Base-by-base conservation (phyloP, 2,797 vertebrate genomes). In the Sebastes nivosus region DNA sequence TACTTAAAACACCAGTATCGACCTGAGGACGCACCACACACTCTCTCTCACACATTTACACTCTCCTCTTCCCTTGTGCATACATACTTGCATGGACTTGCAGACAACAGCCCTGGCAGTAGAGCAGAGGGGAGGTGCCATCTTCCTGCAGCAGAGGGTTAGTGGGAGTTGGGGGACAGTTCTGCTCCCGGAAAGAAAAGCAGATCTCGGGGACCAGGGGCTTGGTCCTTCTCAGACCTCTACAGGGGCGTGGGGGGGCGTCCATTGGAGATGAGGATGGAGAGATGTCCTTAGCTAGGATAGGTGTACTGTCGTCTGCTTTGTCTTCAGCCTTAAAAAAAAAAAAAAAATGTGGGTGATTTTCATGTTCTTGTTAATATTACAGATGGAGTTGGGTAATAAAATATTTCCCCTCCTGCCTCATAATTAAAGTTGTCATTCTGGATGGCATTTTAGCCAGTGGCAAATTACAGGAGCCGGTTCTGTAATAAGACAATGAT, bases 181-280 rank as follows among this genome's bases (percentile, higher is more conserved):
- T 96, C 86, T 97, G 97, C 90, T 99, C 97, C 58, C 97, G 96
- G 91, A 97, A 98, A 72, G 97, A 97, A 88, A 99, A 99, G 93
- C 98, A 99, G 92, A 99, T 97, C 93, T 99, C 98, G 50, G 98
- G 98, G 86, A 99, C 95, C 87, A 99, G 95, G 78, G 98, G 98
- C 85, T 96, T 98, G 70, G 96, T 97, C 87, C 96, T 97, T 79
- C 72, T 93, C 55, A 89, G 67, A 30, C 69, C 77, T 84, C 30
- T 4, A 46, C 72, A 77, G 38, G 82, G 61, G 65, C 6, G 60
- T 1, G 58, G 42, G 14, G 71, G 46, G 25, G 24, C 79, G 29
- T 82, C 82, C 59, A 9, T 8, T 7, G 79, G 76, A 68, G 83
- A 84, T 11, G 72, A 54, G 32, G 85, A 30, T 20, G 22, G 38